Base-by-base conservation (phyloP, 1,140 invertebrate species). In the Bombus confusus region DNA sequence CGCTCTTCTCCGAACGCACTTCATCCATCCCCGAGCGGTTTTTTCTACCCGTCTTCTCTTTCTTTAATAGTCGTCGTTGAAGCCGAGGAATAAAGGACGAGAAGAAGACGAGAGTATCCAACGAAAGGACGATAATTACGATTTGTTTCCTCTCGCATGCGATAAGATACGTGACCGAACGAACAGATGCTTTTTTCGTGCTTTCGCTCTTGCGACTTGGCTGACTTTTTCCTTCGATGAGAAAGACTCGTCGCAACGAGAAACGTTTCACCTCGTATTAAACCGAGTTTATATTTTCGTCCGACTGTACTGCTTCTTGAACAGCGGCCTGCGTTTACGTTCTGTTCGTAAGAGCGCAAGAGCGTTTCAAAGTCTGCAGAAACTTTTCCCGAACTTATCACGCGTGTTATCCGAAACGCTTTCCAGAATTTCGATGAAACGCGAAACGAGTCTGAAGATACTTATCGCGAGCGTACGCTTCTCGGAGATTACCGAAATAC, bases 51-150 rank as follows among this genome's bases (percentile, higher is more conserved):
- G 31, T 37, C 25, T 43, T 22, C 1, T 37, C 9, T 22, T 34
- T 10, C 31, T 68, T 22, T 6, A 2, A 52, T 52, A 52, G 47
- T 22, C 18, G 37, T 37, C 37, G 18, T 57, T 39, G n/a, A 28
- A 31, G 5, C 1, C 73, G 62, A 57, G 25, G 59, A 69, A 43
- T 41, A 69, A 57, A 41, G 10, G 43, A 47, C 18, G n/a, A 25
- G 10, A 66, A 2, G 15, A 66, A 31, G 18, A 1, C 52, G 34
- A 28, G 1, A 47, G 25, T 1, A 10, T 28, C 22, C 66, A 71
- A 71, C 34, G 66, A 83, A 77, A 83, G n/a, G 74, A 69, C 37
- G 75, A 84, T 71, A 59, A 78, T 84, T 84, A 78, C 73, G 74
- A 83, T 77, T 52, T 69, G 28, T 83, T 57, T 37, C 31, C 37